Base-by-base conservation (phyloP, 92 coral and sea anemone genomes). In the Hydrozoanthus gracilis region DNA sequence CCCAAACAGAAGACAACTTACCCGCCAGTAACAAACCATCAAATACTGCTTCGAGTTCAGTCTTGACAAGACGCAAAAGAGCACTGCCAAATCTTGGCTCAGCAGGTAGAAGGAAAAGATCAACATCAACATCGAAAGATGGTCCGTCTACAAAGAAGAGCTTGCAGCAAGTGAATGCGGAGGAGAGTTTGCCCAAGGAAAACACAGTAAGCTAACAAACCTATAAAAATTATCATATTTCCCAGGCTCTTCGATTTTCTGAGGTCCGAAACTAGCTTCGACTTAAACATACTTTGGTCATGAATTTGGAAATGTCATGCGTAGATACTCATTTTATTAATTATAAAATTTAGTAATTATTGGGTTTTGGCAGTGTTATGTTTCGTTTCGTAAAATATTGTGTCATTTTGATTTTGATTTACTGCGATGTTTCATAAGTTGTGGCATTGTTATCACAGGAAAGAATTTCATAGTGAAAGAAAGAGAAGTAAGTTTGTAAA, bases 71-170 rank as follows among this genome's bases (percentile, higher is more conserved):
- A 7, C 94, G 96, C 48, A 93, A 89, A 66, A 88, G 96, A 51
- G 94, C 93, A 15, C 55, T 91, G 65, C 96, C 96, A 45, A 93
- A 91, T 73, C 85, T 93, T 65, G 94, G 92, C 14, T 86, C 89
- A 15, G 92, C 94, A 15, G 74, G 88, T 80, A 91, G 91, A 75
- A 91, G 87, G 60, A 67, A 82, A 51, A 71, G 75, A 35, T 86
- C 87, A 14, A 56, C 79, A 12, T 91, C 94, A 73, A 62, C 85
- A 14, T 89, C 96, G 16, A 91, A 73, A 69, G 94, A 91, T 44
- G 75, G 62, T 39, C 61, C 90, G 17, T 64, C 75, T 9, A 48
- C 74, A 16, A 47, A 93, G 7, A 91, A 75, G 49, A 77, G 35
- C 66, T 4, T 9, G 11, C 76, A 71, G 47, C 51, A 76, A 35